Evolutionary conservation across 2,113 vertebrate species (phyloP).

Genomic region (Peromyscus maniculatus): DNA sequence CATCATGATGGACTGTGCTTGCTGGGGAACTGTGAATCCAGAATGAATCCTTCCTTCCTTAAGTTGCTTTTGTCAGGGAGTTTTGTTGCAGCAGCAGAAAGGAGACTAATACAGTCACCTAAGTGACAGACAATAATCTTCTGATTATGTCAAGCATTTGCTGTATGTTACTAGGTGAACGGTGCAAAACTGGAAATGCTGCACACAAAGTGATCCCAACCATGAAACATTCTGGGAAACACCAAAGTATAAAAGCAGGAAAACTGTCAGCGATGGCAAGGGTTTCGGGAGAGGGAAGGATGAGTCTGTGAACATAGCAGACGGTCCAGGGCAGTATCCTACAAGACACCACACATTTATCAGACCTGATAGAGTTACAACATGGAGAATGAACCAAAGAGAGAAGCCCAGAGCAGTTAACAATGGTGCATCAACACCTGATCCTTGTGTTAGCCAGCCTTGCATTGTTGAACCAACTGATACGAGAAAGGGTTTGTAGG

Average conservation of each 20-base stretch:
- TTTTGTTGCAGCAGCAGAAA: not conserved
- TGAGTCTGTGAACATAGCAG: accelerated
- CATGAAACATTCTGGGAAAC: not conserved
- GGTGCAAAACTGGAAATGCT: not conserved
- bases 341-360: not conserved
- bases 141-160: not conserved
- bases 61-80: not conserved
- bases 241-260: not conserved
- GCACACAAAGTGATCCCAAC: not conserved
- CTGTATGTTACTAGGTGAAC: not conserved
- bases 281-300: too few relatives aligned
- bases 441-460: not conserved
- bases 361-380: not conserved
- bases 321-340: not conserved
- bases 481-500: not conserved
- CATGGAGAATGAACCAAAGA: not conserved
- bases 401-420: not conserved
- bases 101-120: not conserved
- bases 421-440: not conserved
- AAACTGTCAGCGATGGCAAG: not conserved
- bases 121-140: not conserved
- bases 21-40: not conserved
- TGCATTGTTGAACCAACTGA: not conserved
- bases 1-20: not conserved
- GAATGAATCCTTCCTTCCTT: not conserved